Base-by-base conservation (phyloP, 2,888 invertebrate species). In the Trichopria drosophilae region DNA sequence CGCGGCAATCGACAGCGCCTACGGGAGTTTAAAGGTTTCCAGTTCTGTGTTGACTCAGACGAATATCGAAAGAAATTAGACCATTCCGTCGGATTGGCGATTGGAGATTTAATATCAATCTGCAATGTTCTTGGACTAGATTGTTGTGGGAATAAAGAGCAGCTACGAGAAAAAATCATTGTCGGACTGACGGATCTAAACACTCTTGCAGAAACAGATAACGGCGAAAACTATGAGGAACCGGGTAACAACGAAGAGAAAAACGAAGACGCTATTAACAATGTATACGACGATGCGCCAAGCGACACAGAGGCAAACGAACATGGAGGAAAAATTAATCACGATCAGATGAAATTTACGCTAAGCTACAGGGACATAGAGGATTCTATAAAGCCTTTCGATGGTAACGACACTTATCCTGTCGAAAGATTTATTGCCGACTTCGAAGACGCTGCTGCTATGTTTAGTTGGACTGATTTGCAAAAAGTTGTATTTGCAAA, bases 381-480 rank as follows among this genome's bases (percentile, higher is more conserved):
- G 18, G 44, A 51, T 22, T 37, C 32, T 10, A 37, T 51, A 6
- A 39, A 34, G 13, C 19, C 12, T 15, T 53, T 53, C 16, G 31
- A 26, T 13, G 48, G 51, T 3, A 28, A 24, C 23, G 48, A 51
- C 28, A 20, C 23, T 6, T 48, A 34, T 22, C 35, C 48, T 12
- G n/a, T n/a, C n/a, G n/a, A n/a, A n/a, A n/a, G n/a, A n/a, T n/a
- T n/a, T n/a, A n/a, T n/a, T n/a, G n/a, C 40, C 7, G 53, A 53
- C 7, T 55, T 57, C n/a, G 52, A 52, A 12, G 59, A 57, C 1
- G 41, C 29, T 2, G 36, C 51, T 13, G 22, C 3, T 10, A 10
- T 55, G 10, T 52, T 53, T 29, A 13, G 24, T 13, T 53, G 49
- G 57, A 34, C 12, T 10, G 36, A 51, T 19, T 22, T 53, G 13